Percentiles rank a stretch among this genome's conserved stretches.
Evolutionary conservation across 2,797 vertebrate genomes (phyloP).

Genomic region (Clamator glandarius): DNA sequence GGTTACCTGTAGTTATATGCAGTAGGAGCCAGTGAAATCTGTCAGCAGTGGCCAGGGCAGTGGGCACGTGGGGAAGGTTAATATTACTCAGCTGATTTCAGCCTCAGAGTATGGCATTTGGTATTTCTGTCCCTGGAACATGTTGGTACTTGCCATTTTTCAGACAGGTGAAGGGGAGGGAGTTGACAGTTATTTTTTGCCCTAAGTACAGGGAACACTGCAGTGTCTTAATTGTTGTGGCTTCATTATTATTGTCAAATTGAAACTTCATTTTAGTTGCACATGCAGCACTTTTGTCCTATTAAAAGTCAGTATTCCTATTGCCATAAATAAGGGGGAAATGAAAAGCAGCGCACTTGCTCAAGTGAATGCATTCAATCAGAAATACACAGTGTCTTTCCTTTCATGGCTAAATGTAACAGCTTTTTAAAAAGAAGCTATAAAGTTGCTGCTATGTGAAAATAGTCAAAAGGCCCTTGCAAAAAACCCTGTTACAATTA

Average conservation of each 20-base stretch:
- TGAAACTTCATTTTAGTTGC: neutral
- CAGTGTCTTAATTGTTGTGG: neutral
- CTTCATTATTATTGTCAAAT: neutral
- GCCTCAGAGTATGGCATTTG: constrained; percentile 38
- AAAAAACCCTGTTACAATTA: neutral
- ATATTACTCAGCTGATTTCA: constrained; percentile 47
- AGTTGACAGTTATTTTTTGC: neutral
- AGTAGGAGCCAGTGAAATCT: neutral
- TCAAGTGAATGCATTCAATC: neutral
- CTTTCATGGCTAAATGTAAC: neutral
- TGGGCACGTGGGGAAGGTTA: neutral
- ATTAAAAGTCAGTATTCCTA: neutral
- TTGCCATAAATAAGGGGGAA: neutral
- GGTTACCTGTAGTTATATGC: neutral
- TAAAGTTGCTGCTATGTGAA: neutral
- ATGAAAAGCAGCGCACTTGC: neutral
- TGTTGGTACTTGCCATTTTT: neutral
- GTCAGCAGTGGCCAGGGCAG: neutral
- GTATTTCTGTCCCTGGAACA: constrained; percentile 44
- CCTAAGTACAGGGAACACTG: neutral
- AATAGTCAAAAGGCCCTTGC: neutral
- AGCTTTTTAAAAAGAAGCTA: neutral
- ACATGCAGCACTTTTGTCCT: neutral
- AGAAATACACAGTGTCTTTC: neutral
- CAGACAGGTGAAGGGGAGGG: constrained; percentile 21